Percentiles rank a stretch among this genome's conserved stretches.
phyloP scores from a whole-genome alignment of 2,113 vertebrate species.

The Thalassarche chlororhynchos region DNA sequence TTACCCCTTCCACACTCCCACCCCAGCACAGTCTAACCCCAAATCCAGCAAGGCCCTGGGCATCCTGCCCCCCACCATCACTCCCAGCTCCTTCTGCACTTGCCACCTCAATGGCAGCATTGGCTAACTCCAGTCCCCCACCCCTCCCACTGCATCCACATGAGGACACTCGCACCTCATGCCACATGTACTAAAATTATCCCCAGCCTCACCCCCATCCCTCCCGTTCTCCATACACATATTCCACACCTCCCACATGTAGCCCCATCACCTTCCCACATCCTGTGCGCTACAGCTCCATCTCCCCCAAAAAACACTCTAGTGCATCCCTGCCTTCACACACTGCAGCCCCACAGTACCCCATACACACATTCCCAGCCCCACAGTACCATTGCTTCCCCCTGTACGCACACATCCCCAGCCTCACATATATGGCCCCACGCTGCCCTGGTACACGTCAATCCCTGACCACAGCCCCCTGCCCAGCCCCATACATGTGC shows the following conservation, averaged over 20 bases:
- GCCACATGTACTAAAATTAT: not conserved
- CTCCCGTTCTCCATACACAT: not conserved
- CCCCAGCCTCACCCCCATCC: not conserved
- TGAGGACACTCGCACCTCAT: not conserved
- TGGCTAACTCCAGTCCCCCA: not conserved
- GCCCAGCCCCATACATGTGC: fast-evolving
- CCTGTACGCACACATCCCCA: not conserved
- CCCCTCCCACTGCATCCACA: not conserved
- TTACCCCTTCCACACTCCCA: not conserved
- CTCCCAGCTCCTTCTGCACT: not conserved
- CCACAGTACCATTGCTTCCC: not conserved
- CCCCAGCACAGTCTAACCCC: not conserved
- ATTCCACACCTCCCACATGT: not conserved
- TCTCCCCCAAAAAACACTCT: fast-evolving
- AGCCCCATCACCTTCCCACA: not conserved
- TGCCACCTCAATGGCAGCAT: fast-evolving
- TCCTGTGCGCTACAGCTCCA: not conserved
- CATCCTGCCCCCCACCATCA: not conserved
- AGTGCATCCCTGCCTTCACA: not conserved
- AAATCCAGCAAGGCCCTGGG: not conserved
- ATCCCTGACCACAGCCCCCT: not conserved
- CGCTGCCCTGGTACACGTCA: not conserved
- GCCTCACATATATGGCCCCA: fast-evolving
- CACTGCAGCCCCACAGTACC: not conserved
- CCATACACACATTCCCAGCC: fast-evolving